Percentiles rank a stretch among this genome's conserved stretches.
Conservation (phyloP, 2,888 invertebrate species). For the Nowickia ferox region DNA sequence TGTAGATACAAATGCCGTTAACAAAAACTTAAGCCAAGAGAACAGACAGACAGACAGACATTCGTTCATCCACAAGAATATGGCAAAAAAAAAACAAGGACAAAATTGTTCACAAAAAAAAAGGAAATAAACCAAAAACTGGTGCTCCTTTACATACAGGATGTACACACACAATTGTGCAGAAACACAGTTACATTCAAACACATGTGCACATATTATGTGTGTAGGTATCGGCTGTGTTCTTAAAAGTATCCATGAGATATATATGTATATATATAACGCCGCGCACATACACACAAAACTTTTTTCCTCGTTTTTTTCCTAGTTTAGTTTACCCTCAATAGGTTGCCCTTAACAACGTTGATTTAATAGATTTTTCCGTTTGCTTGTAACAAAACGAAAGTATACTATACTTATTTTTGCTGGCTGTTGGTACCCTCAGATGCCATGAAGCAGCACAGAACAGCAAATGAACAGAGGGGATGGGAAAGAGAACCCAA, state of each 20-base stretch:
- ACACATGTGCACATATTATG: neutral
- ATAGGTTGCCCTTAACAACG: constrained; percentile 82
- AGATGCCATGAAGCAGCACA: constrained; percentile 50
- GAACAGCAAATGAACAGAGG: neutral
- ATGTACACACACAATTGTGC: constrained; percentile 35
- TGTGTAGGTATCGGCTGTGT: neutral
- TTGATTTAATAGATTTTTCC: constrained; percentile 83
- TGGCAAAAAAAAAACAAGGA: constrained; percentile 55
- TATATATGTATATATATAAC: too few relatives aligned
- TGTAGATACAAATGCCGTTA: constrained; percentile 62
- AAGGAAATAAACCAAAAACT: constrained; percentile 37
- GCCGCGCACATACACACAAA: neutral
- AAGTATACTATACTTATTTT: constrained; percentile 13
- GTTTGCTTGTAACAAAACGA: constrained; percentile 67
- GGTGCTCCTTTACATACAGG: constrained; percentile 54
- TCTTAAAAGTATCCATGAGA: constrained; percentile 24
- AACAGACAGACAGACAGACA: neutral
- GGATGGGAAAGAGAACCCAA: neutral
- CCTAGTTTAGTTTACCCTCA: constrained; percentile 81
- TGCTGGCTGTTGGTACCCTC: neutral
- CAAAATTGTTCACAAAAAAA: constrained; percentile 52
- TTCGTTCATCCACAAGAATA: constrained; percentile 36
- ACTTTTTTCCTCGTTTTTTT: constrained; percentile 29
- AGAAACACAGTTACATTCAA: neutral
- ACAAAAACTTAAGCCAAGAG: constrained; percentile 38